These are phyloP conservation scores for Trinectes maculatus DNA, from an alignment of 2,113 vertebrate genomes.

Conservation along the genomic window DNA sequence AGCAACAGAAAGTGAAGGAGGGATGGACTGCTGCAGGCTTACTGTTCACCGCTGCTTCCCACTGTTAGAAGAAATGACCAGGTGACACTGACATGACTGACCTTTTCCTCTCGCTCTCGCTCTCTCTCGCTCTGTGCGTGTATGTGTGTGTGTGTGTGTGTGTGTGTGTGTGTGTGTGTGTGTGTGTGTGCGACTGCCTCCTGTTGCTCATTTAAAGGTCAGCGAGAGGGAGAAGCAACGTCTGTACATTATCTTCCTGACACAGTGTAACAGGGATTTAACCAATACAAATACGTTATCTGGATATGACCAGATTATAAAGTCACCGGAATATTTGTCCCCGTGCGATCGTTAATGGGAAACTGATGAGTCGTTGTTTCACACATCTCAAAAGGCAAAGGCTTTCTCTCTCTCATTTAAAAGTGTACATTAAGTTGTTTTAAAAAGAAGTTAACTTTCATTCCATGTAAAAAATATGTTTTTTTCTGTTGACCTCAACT, in stretches of 20 bases:
- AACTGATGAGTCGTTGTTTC: neutral
- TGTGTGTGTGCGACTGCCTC: conserved; percentile 16
- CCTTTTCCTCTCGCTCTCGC: conserved; percentile 34
- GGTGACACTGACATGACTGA: conserved; percentile 53
- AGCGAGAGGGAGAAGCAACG: conserved; percentile 3
- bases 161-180: neutral
- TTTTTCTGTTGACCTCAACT: too few relatives aligned
- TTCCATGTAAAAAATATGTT: too few relatives aligned
- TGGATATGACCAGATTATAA: neutral
- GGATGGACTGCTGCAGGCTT: conserved; percentile 1
- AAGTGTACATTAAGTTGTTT: too few relatives aligned
- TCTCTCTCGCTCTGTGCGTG: too few relatives aligned
- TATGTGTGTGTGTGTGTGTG: conserved; percentile 17
- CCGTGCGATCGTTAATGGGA: neutral
- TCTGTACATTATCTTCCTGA: conserved; percentile 10
- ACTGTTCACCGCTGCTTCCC: conserved; percentile 3
- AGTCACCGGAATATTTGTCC: neutral
- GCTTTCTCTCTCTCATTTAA: too few relatives aligned
- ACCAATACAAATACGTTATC: neutral
- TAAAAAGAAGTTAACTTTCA: too few relatives aligned
- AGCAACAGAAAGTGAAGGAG: neutral
- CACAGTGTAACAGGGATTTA: neutral
- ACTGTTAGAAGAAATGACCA: conserved; percentile 42
- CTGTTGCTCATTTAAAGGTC: conserved; percentile 54
- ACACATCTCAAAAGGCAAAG: neutral